These are phyloP conservation scores for Ctenopoma kingsleyae DNA, from an alignment of 2,797 vertebrate genomes.

Conservation along the genomic window DNA sequence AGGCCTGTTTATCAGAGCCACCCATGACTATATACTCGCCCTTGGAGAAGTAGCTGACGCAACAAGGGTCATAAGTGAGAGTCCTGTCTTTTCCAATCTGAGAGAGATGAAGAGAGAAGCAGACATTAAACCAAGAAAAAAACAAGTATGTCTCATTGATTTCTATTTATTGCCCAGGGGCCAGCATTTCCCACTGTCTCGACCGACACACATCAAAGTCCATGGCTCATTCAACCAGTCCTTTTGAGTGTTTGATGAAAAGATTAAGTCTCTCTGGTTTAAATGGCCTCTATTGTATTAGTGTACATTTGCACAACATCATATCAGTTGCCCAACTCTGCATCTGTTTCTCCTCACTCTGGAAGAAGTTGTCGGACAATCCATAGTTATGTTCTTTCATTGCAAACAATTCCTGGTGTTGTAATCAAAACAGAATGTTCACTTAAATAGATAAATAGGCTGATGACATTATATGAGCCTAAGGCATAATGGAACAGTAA, in stretches of 20 bases:
- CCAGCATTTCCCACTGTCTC: slow-evolving; percentile 55
- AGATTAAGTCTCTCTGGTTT: slow-evolving; percentile 63
- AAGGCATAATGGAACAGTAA: slow-evolving; percentile 66
- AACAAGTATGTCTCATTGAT: slow-evolving; percentile 33
- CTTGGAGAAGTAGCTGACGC: slow-evolving; percentile 96
- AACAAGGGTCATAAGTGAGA: slow-evolving; percentile 95
- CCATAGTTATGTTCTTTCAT: slow-evolving; percentile 61
- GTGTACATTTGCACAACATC: slow-evolving; percentile 68
- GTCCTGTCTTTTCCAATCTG: slow-evolving; percentile 94
- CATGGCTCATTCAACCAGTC: slow-evolving; percentile 53
- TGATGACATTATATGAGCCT: slow-evolving; percentile 66
- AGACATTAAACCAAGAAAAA: slow-evolving; percentile 49
- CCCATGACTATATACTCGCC: slow-evolving; percentile 96
- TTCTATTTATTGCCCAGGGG: slow-evolving; percentile 43
- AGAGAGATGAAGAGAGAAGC: slow-evolving; percentile 48
- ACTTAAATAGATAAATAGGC: slow-evolving; percentile 68
- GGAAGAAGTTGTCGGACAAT: slow-evolving; percentile 58
- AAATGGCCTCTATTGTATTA: slow-evolving; percentile 75
- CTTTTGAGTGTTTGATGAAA: slow-evolving; percentile 61
- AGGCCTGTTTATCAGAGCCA: slow-evolving; percentile 95
- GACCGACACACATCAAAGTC: slow-evolving; percentile 71
- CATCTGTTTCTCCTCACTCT: slow-evolving; percentile 82
- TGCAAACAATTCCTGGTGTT: slow-evolving; percentile 67
- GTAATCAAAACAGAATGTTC: slow-evolving; percentile 80
- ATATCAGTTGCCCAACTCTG: slow-evolving; percentile 63